phyloP scores from a whole-genome alignment of 1,140 invertebrate species.

The Pararge aegeria region DNA sequence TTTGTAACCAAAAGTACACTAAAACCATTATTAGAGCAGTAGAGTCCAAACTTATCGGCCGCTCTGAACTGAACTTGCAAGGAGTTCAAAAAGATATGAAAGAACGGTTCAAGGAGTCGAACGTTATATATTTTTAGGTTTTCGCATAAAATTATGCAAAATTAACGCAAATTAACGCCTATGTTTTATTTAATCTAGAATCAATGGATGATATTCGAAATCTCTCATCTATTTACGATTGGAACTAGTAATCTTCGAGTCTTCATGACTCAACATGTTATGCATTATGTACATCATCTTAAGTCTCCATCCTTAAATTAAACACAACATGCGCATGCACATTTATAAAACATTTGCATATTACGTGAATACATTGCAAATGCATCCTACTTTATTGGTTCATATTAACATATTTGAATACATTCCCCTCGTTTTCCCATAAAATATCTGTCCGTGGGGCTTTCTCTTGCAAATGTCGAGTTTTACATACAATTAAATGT shows the following conservation, averaged over 20 bases:
- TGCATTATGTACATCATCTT: background rate
- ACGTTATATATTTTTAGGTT: no score
- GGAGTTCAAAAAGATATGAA: no score
- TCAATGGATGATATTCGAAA: no score
- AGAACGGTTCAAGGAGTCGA: no score
- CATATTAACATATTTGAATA: constrained; percentile 26
- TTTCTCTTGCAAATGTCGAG: constrained; percentile 37
- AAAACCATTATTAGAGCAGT: no score
- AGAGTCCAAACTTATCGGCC: no score
- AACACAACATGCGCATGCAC: background rate
- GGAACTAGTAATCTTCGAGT: background rate
- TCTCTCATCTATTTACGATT: background rate
- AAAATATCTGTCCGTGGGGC: constrained; percentile 17
- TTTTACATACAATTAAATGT: constrained; percentile 42
- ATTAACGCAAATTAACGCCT: no score
- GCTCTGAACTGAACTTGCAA: no score
- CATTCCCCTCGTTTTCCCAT: constrained; percentile 15
- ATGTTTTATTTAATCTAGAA: no score
- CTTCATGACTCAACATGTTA: background rate
- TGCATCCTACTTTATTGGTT: constrained; percentile 19
- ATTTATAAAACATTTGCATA: constrained; percentile 3
- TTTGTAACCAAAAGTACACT: no score
- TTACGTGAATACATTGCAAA: constrained; percentile 5
- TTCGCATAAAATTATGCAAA: no score
- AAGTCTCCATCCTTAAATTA: background rate